Base-by-base conservation (phyloP, 2,797 vertebrate genomes). In the Champsocephalus gunnari region DNA sequence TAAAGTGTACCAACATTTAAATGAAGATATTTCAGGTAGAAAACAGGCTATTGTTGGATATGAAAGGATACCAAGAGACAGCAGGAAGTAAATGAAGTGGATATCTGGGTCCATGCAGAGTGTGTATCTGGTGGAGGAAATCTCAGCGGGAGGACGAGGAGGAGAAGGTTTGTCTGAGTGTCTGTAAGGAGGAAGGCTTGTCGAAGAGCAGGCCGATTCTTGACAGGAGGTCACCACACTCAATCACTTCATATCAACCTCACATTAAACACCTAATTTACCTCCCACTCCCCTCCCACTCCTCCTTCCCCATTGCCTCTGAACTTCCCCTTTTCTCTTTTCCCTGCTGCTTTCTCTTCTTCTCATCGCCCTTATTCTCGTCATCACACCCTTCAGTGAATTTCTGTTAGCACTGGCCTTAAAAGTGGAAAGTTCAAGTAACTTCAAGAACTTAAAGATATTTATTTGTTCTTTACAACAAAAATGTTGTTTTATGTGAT, bases 231-330 rank as follows among this genome's bases (percentile, higher is more conserved):
- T 94, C 93, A 92, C 86, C 89, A 91, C 91, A 91, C 90, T 89
- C 92, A 88, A 93, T 93, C 90, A 89, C 91, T 90, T 91, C 90
- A 84, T 86, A 93, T 94, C 91, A 90, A 87, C 89, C 87, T 91
- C 90, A 91, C 85, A 92, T 94, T 92, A 92, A 91, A 93, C 88
- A 92, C 77, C 88, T 92, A 88, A 91, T 94, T 93, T 93, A 86
- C 84, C 82, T 79, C 66, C 77, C 10, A 16, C 44, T 64, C 84
- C 73, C 56, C 69, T 82, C 69, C 78, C 51, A 34, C 68, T 63
- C 68, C 66, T 66, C 73, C 45, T 67, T 79, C 17, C 62, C 59
- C 54, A 56, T 60, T 71, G 69, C 69, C 61, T 71, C 75, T 43
- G 63, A 79, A 77, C 53, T 54, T 59, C 67, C n/a, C n/a, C 43